Evolutionary conservation across 1,140 invertebrate genomes (phyloP).

Genomic region (Frieseomelitta varia): DNA sequence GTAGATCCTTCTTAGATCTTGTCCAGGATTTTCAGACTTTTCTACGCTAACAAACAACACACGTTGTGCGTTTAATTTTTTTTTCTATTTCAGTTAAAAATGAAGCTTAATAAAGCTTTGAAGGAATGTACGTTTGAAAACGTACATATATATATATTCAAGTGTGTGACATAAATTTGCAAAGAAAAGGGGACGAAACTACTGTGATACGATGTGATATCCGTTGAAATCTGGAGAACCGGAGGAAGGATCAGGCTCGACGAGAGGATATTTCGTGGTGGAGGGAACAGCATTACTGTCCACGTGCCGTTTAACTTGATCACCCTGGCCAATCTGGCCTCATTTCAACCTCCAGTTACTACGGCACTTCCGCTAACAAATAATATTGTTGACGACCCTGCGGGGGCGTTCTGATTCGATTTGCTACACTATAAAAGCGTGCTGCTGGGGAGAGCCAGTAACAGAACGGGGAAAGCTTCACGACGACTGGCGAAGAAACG

Average conservation of each 20-base stretch:
- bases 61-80: not conserved
- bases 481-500: conserved; percentile 21
- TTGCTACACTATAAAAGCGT: conserved; percentile 73
- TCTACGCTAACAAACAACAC: no score
- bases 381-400: conserved; percentile 79
- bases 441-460: conserved; percentile 26
- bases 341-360: conserved; percentile 82
- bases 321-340: conserved; percentile 81
- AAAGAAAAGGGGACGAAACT: not conserved
- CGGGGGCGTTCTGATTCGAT: conserved; percentile 79
- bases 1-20: no score
- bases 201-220: not conserved
- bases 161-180: no score
- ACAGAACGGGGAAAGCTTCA: not conserved
- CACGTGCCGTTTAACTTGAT: conserved; percentile 83
- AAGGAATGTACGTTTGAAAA: not conserved
- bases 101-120: no score
- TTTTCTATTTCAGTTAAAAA: not conserved
- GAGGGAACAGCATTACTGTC: conserved; percentile 68
- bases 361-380: conserved; percentile 81
- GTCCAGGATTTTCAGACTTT: no score
- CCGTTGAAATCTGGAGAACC: conserved; percentile 30
- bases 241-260: conserved; percentile 30
- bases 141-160: not conserved
- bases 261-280: conserved; percentile 26